Evolutionary conservation across 2,113 vertebrate species (phyloP), one percentile per base, ranked within the genome.

Genomic region (Microcebus lehilahytsara): DNA sequence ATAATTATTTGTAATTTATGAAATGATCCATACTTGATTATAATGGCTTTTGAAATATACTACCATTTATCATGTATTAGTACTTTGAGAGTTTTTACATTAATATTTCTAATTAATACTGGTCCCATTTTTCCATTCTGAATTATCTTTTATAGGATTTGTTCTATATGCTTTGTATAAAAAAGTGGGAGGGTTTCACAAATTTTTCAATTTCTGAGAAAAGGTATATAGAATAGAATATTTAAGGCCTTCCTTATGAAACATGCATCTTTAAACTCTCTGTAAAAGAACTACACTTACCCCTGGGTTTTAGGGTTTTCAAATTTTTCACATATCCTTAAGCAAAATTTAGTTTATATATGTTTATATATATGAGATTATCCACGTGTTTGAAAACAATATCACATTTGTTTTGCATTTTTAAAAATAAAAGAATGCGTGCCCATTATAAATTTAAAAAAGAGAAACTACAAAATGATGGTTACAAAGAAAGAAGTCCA

Each of bases 1-100:
- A 71, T 32, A 95, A 79, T 72, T 89, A 58, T n/a, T 86, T 74
- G 56, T 56, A 86, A 85, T 94, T 86, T 23, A 75, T 72, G 37
- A 58, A 91, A 22, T 74, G 32, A 74, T 64, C 37, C 60, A 58
- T 75, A 66, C 40, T 91, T 87, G 22, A 66, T 81, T 81, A 75
- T 74, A 40, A 56, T 86, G 71, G 66, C 46, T 53, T 74, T 40
- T 27, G 85, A 90, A 72, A 79, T 79, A 79, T 64, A 67, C 51
- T 60, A n/a, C 9, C 74, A 1, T 42, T 60, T 69, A 72, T 72
- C n/a, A 14, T 74, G 8, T 85, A 22, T 69, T 91, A 79, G 14
- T 62, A 51, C 34, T 71, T 64, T 78, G 20, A 83, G 20, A 93
- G 30, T 42, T 85, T 92, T 74, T 75, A 1, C 8, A 66, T 62